Base-by-base conservation (phyloP, 1,140 invertebrate species). In the Stegodyphus dumicola region DNA sequence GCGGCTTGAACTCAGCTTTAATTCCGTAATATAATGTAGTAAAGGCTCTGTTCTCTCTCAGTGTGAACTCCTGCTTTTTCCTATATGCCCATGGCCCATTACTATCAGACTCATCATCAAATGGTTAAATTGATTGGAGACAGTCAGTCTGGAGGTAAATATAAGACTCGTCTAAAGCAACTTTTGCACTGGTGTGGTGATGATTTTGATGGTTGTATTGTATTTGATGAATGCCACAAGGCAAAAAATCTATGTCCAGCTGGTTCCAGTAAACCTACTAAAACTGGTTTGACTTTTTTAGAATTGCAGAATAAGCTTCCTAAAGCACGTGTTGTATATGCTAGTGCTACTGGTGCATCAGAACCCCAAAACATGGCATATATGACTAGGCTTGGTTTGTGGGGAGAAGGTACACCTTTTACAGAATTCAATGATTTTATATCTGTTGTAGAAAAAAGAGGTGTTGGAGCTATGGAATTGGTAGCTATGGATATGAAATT, bases 401-500 rank as follows among this genome's bases (percentile, higher is more conserved):
- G 99, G 99, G 99, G 99, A 5, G 93, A 94, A 88, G 98, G 98
- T 2, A 99, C 98, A 0, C 95, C 98, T 6, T 99, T 99, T 91
- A 93, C 92, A 52, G 96, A 96, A 85, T 99, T 99, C 89, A 94
- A 92, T 88, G 97, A 99, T 89, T 99, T 99, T 89, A 98, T 99
- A 76, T 94, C 95, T 48, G 96, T 98, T 6, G 97, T 99, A 6
- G 98, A 99, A 90, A 97, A 97, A 90, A 93, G 97, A 85, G 99
- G 99, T 69, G 98, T 99, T 60, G 99, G 98, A 79, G 98, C 98
- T 87, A 99, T 99, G 99, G 99, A 99, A 92, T 95, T 99, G 77
- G 98, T 99, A 64, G 99, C 99, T 0, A 99, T 99, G 98, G 99
- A 99, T 91, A 99, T 99, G 98, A 99, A 99, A 90, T 91, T 99